Evolutionary conservation across 1,140 invertebrate species (phyloP).

Genomic region (Scaptomyza pallida): DNA sequence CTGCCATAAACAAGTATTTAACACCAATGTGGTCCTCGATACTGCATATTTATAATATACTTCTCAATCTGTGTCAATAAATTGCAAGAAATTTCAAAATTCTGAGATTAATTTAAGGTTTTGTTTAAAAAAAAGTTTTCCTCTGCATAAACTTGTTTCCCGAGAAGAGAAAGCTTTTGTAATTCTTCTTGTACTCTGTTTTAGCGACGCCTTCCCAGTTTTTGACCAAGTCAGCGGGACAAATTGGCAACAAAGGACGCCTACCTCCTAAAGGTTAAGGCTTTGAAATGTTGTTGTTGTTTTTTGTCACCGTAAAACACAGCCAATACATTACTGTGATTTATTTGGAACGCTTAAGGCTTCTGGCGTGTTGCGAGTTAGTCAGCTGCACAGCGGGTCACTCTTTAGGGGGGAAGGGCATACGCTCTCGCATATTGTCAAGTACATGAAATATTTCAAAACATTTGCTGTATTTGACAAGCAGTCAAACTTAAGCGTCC

Average conservation of each 20-base stretch:
- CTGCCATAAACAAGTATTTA: slow-evolving; percentile 57
- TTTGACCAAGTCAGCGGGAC: neutral
- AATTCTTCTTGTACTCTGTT: too few relatives aligned
- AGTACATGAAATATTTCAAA: slow-evolving; percentile 79
- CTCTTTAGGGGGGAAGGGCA: neutral
- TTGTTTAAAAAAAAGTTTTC: too few relatives aligned
- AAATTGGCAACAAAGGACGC: neutral
- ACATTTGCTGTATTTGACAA: slow-evolving; percentile 80
- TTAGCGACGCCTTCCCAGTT: too few relatives aligned
- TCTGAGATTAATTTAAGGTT: too few relatives aligned
- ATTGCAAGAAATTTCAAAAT: neutral
- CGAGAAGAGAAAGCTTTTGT: too few relatives aligned
- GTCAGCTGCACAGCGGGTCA: slow-evolving; percentile 30
- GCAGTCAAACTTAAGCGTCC: slow-evolving; percentile 76
- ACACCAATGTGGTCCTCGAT: slow-evolving; percentile 29
- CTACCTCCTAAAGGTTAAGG: slow-evolving; percentile 37
- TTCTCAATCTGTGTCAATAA: neutral
- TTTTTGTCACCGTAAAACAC: slow-evolving; percentile 40
- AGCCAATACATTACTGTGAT: slow-evolving; percentile 68
- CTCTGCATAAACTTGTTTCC: too few relatives aligned
- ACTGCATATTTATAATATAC: neutral
- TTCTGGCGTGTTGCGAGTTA: too few relatives aligned
- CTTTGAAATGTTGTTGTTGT: slow-evolving; percentile 2
- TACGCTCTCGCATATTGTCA: slow-evolving; percentile 56
- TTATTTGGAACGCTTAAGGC: slow-evolving; percentile 62